Percentiles rank a stretch among this genome's conserved stretches.
phyloP scores from a whole-genome alignment of 1,140 invertebrate genomes.

The Hormaphis cornu region DNA sequence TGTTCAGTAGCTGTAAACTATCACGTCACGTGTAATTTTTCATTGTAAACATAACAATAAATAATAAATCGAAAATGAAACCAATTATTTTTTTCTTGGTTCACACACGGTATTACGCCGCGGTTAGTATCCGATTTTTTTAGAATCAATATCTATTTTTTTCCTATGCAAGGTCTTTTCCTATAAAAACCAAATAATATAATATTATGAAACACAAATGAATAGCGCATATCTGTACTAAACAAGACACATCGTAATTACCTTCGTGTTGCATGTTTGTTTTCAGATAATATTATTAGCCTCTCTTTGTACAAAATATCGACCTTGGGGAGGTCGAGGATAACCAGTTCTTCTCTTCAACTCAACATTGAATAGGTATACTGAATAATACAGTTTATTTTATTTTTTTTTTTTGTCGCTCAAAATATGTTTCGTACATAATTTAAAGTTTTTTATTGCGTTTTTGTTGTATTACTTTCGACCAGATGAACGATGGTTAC shows the following conservation, averaged over 20 bases:
- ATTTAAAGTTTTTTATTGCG: too few species aligned
- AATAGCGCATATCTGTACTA: background rate
- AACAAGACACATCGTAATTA: constrained; percentile 17
- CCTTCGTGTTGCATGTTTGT: constrained; percentile 25
- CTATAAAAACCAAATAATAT: background rate
- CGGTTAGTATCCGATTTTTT: background rate
- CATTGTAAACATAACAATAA: constrained; percentile 6
- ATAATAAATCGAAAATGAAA: background rate
- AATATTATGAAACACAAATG: background rate
- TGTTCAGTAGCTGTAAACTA: background rate
- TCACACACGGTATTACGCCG: too few species aligned
- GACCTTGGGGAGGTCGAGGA: constrained; percentile 28
- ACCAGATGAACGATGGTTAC: too few species aligned
- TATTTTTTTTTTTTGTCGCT: constrained; percentile 6
- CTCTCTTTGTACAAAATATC: constrained; percentile 1
- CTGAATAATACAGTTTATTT: too few species aligned
- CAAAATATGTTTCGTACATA: background rate
- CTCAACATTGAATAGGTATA: background rate
- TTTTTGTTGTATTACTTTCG: background rate
- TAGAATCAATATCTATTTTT: constrained; percentile 12
- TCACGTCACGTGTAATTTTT: too few species aligned
- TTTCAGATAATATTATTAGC: background rate
- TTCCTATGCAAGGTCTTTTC: background rate
- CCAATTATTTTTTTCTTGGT: constrained; percentile 1
- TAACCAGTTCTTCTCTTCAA: constrained; percentile 22